These are phyloP conservation scores for Saccopteryx leptura DNA, from an alignment of 2,113 vertebrate genomes.

Conservation along the genomic window DNA sequence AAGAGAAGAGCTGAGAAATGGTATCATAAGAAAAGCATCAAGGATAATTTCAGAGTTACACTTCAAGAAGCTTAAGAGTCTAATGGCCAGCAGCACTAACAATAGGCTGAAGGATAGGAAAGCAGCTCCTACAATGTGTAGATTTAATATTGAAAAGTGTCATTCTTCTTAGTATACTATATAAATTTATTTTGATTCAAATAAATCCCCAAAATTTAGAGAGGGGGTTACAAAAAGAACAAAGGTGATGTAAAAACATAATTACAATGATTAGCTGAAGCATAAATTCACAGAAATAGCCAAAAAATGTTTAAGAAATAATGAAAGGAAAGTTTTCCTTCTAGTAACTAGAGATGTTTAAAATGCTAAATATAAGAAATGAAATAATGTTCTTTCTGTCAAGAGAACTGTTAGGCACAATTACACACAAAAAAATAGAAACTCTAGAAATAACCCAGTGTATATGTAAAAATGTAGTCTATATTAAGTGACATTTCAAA, in stretches of 20 bases:
- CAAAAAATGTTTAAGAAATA: neutral
- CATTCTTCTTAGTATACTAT: neutral
- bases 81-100: neutral
- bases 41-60: neutral
- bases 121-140: neutral
- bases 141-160: neutral
- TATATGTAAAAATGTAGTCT: neutral
- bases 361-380: slow-evolving; percentile 36
- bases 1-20: slow-evolving; percentile 16
- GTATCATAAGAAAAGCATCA: neutral
- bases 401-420: slow-evolving; percentile 8
- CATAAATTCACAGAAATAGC: neutral
- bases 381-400: neutral
- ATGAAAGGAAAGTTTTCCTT: neutral
- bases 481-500: slow-evolving; percentile 22
- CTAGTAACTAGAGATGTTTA: neutral
- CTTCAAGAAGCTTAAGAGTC: neutral
- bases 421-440: slow-evolving; percentile 19
- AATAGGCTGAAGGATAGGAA: neutral
- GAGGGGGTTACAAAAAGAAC: rapidly evolving
- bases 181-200: neutral
- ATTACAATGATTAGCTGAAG: neutral
- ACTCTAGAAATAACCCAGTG: neutral
- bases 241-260: neutral
- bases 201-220: neutral